Evolutionary conservation across 2,113 vertebrate genomes (phyloP), one percentile per base, ranked within the genome.

Genomic region (Pseudorectes ferrugineus): DNA sequence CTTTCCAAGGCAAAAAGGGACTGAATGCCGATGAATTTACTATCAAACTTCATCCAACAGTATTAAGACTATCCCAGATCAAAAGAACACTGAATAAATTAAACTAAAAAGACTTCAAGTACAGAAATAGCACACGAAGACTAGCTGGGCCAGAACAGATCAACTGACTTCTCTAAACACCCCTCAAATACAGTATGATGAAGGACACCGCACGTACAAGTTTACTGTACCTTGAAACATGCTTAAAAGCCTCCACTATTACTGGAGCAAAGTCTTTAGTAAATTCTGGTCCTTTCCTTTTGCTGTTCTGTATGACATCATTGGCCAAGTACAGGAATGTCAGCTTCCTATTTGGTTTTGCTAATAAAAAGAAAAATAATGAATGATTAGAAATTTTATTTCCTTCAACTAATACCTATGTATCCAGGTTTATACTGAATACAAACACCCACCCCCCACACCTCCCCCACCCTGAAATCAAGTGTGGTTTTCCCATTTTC

Each of bases 261-360:
- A 99, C 97, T 20, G 99, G 99, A 49, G 99, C 99, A 97, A 99
- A 99, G 97, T 99, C 99, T 97, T 99, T 99, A 8, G 99, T 99
- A 97, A 99, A 99, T 91, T 99, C 99, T 21, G 99, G 99, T 85
- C 99, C 99, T 98, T 99, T 99, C 70, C 98, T 98, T 97, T 99
- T 99, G 98, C 99, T 99, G 98, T 99, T 99, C 97, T 99, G 99
- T 97, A 99, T 99, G 96, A 99, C 99, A 96, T 99, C 99, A 96
- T 99, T 99, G 96, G 99, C 99, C 98, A 99, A 97, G 97, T 99
- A 99, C 42, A 99, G 97, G 97, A 99, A 99, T 62, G 99, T 99
- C 97, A 99, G 97, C 94, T 99, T 99, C 89, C 99, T 98, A 68
- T 99, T 99, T 70, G 99, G 98, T 98, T 99, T 99, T 97, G 99